phyloP scores from a whole-genome alignment of 2,797 vertebrate genomes.

The Takifugu ocellatus region DNA sequence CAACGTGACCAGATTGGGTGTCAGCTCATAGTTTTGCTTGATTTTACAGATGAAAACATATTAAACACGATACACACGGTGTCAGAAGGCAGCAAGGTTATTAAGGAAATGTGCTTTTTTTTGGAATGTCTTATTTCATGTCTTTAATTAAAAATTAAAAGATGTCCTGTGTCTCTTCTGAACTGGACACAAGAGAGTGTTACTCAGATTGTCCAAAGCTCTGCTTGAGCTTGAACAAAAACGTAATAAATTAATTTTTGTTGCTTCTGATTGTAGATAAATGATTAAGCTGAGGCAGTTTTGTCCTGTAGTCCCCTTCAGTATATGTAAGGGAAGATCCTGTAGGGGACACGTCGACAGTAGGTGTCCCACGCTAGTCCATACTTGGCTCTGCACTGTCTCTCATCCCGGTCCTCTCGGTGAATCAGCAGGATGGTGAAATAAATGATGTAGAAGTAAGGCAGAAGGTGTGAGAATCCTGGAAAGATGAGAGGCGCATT shows the following conservation, averaged over 20 bases:
- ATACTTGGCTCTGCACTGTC: conserved; percentile 83
- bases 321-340: conserved; percentile 88
- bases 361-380: conserved; percentile 86
- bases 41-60: conserved; percentile 15
- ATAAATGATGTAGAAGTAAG: conserved; percentile 88
- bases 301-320: conserved; percentile 57
- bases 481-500: conserved; percentile 2
- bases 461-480: conserved; percentile 84
- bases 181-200: conserved; percentile 2
- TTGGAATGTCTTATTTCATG: no score
- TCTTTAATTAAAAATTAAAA: no score
- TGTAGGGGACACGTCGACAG: conserved; percentile 84
- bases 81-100: conserved; percentile 27
- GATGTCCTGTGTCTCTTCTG: no score
- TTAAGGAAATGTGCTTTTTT: neutral
- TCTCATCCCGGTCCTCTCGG: conserved; percentile 85
- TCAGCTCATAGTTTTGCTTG: neutral
- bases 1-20: no score
- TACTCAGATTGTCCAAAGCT: conserved; percentile 11
- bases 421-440: conserved; percentile 84
- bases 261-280: conserved; percentile 9
- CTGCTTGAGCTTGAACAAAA: neutral
- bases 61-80: conserved; percentile 1
- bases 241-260: neutral
- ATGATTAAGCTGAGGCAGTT: neutral